Conservation (phyloP, 92 coral and sea anemone genomes). For the Parazoanthus atlanticus region DNA sequence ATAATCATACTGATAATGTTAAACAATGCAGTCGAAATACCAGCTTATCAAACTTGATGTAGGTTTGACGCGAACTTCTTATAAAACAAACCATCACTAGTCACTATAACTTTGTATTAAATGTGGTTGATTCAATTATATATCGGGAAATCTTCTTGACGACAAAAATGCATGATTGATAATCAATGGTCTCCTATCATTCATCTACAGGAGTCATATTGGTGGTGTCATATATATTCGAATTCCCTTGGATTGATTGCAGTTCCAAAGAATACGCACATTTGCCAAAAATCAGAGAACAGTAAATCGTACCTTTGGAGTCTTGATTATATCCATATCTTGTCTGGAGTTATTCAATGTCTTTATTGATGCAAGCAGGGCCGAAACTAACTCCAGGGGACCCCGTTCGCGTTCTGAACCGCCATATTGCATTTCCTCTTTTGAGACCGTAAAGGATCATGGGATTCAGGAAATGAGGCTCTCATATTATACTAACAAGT, state of each 20-base stretch:
- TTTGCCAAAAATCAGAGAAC: neutral
- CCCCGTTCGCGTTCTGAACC: neutral
- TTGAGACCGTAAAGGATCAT: constrained; percentile 18
- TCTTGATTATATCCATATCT: constrained; percentile 36
- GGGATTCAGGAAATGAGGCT: neutral
- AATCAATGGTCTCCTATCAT: neutral
- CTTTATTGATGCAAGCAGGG: neutral
- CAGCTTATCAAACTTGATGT: too few relatives aligned
- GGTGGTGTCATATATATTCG: too few relatives aligned
- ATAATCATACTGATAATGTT: too few relatives aligned
- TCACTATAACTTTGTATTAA: neutral
- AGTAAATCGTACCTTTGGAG: constrained; percentile 30
- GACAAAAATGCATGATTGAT: neutral
- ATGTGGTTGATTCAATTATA: neutral
- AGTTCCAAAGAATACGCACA: neutral
- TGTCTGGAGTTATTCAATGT: neutral
- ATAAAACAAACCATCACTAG: neutral
- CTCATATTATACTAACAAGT: constrained; percentile 5
- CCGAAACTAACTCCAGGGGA: neutral
- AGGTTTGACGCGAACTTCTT: neutral
- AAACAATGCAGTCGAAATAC: too few relatives aligned
- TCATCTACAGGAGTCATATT: too few relatives aligned
- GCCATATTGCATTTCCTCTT: constrained; percentile 48
- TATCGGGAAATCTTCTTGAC: neutral
- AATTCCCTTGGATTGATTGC: neutral